These are phyloP conservation scores for Serrognathus titanus DNA, from an alignment of 2,888 invertebrate genomes.

Conservation along the genomic window DNA sequence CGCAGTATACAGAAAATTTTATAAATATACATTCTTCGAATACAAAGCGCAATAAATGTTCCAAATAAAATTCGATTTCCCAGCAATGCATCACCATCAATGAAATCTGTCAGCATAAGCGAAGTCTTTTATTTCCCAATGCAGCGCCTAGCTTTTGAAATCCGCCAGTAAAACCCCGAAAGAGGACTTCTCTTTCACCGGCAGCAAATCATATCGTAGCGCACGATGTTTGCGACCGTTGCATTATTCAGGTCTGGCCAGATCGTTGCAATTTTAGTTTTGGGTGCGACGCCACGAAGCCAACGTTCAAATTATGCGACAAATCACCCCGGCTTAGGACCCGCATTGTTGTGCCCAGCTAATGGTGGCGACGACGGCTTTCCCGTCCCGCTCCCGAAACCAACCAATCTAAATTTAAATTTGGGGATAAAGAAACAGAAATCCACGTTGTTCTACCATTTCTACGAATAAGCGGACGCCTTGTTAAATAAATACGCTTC, in stretches of 20 bases:
- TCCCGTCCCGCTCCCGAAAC: neutral
- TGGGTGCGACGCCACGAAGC: neutral
- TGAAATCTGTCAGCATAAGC: too few relatives aligned
- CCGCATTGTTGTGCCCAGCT: neutral
- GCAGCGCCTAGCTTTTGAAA: neutral
- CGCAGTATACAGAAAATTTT: too few relatives aligned
- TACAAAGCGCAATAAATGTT: too few relatives aligned
- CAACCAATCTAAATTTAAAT: slow-evolving; percentile 4
- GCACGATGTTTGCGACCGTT: neutral
- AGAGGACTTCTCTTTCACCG: neutral
- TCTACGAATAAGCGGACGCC: too few relatives aligned
- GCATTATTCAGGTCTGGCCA: neutral
- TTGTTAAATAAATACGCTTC: too few relatives aligned
- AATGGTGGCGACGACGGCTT: neutral
- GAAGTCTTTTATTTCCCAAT: neutral
- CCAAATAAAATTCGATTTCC: too few relatives aligned
- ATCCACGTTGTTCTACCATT: too few relatives aligned
- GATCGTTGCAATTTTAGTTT: neutral
- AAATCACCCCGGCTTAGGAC: too few relatives aligned
- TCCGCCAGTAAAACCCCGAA: neutral
- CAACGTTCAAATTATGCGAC: too few relatives aligned
- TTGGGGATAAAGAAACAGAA: neutral
- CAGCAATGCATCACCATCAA: too few relatives aligned
- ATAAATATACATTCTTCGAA: too few relatives aligned
- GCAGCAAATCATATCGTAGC: neutral